Evolutionary conservation across 2,797 vertebrate genomes (phyloP), one percentile per base, ranked within the genome.

Genomic region (Florisuga fusca): DNA sequence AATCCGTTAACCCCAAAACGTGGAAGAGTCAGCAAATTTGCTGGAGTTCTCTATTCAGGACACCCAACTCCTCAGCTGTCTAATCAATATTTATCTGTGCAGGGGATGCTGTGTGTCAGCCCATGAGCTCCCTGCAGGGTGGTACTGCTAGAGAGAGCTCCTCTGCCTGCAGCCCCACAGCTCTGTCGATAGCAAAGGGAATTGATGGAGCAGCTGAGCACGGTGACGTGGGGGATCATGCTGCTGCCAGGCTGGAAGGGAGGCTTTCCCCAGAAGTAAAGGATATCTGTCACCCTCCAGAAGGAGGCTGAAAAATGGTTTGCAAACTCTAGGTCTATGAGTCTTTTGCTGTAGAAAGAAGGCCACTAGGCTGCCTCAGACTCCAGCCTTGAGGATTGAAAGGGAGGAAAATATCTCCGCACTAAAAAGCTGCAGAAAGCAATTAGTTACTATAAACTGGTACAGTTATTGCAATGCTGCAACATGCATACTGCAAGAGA

Each of bases 291-390:
- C 84, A 93, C 66, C 73, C 86, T 93, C 71, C 0, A 0, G 53
- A 82, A 78, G 33, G 71, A 87, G 29, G 11, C 10, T 96, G 96
- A 97, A 89, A 96, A 97, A 96, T 87, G 69, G 69, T n/a, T 80
- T 57, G 75, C 87, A 68, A 91, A 63, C 54, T 82, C 79, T 50
- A 62, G 8, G 41, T 80, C 72, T 51, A 20, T 64, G 18, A 45
- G 69, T 43, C 61, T 93, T 73, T 29, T n/a, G 33, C 46, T 69
- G 31, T 7, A 62, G 73, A 48, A 91, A 57, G n/a, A 48, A 62
- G 68, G 38, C 36, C 51, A 66, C 69, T 46, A 46, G 61, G 71
- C 67, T 43, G 80, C 54, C 93, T 93, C 58, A 80, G 79, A 77
- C 57, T 72, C 62, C 53, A 41, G 36, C 41, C 55, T 38, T 59